Percentiles rank a stretch among this genome's conserved stretches.
These are phyloP conservation scores for Oreocharis arfaki DNA, from an alignment of 2,113 vertebrate species.

Conservation along the genomic window DNA sequence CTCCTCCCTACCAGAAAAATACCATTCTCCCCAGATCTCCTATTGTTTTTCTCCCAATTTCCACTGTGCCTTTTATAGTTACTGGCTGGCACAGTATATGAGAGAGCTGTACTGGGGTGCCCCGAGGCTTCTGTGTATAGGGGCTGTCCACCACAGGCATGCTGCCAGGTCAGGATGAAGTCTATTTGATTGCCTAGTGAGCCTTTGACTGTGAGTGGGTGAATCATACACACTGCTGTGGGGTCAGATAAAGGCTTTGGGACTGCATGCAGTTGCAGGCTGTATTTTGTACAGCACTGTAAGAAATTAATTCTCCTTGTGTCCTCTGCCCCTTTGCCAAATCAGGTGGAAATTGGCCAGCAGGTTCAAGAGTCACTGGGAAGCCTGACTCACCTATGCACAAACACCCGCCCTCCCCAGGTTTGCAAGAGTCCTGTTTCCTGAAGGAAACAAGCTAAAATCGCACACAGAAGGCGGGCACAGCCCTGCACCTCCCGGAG, in stretches of 20 bases:
- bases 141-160: not conserved
- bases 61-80: not conserved
- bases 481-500: fast-evolving
- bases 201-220: not conserved
- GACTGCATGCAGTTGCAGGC: not conserved
- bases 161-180: not conserved
- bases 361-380: not conserved
- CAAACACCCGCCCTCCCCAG: fast-evolving
- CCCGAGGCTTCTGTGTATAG: not conserved
- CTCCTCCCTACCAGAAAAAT: not conserved
- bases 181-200: not conserved
- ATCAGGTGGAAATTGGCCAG: not conserved
- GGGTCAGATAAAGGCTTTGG: not conserved
- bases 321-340: not conserved
- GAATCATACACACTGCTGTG: not conserved
- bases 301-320: not conserved
- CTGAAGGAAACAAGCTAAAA: not conserved
- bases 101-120: not conserved
- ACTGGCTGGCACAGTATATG: not conserved
- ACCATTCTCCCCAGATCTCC: not conserved
- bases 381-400: not conserved
- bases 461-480: not conserved
- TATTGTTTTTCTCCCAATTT: not conserved
- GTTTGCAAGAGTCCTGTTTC: not conserved
- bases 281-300: not conserved